Conservation (phyloP, 2,888 invertebrate species). For the Ennomos fuscantarius region DNA sequence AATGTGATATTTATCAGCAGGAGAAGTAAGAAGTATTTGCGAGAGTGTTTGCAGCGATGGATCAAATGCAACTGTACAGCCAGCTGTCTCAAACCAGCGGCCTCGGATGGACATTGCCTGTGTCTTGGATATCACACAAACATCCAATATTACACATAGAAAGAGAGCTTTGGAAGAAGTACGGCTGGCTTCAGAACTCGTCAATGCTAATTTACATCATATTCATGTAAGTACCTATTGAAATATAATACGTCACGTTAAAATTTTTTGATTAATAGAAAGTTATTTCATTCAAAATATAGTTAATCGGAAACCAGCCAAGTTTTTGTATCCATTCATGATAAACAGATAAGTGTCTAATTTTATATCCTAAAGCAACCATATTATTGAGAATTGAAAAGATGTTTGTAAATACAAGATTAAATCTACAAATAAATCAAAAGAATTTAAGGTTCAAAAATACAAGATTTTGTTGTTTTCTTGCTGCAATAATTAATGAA, state of each 20-base stretch:
- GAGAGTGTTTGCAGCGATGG: conserved; percentile 83
- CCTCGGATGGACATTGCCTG: conserved; percentile 95
- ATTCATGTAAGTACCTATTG: conserved; percentile 88
- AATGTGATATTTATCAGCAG: conserved; percentile 54
- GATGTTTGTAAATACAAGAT: too few species aligned
- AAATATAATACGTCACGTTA: too few species aligned
- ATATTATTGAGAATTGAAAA: too few species aligned
- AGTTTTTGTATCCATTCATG: too few species aligned
- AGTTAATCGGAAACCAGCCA: too few species aligned
- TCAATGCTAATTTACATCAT: conserved; percentile 92
- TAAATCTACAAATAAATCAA: too few species aligned
- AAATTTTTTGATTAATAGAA: background rate
- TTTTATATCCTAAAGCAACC: too few species aligned
- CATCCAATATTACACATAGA: conserved; percentile 89
- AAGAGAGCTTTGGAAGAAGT: conserved; percentile 94
- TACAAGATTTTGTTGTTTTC: too few species aligned
- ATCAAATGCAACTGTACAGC: conserved; percentile 79
- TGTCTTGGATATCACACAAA: conserved; percentile 92
- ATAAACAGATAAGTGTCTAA: too few species aligned
- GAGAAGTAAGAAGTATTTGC: conserved; percentile 82
- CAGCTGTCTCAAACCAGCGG: conserved; percentile 71
- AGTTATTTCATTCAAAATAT: background rate
- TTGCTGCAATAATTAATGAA: too few species aligned
- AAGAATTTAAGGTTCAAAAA: too few species aligned
- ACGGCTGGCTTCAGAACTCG: conserved; percentile 90